Evolutionary conservation across 2,888 invertebrate genomes (phyloP).

Genomic region (Clunio marinus): DNA sequence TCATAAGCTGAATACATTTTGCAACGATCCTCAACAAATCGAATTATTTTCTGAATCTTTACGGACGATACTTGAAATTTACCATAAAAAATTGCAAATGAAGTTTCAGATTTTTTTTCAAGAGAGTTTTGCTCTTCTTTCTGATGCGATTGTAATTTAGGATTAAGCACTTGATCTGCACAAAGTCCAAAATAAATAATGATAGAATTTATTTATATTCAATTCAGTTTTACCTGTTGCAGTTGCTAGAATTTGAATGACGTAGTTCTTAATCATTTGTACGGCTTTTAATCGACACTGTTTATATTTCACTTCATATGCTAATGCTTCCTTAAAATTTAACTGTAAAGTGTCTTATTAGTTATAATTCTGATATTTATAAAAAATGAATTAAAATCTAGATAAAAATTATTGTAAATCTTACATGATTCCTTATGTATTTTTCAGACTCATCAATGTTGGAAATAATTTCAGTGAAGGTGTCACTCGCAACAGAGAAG

Average conservation of each 20-base stretch:
- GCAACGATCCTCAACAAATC: constrained; percentile 74
- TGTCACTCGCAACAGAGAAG: constrained; percentile 75
- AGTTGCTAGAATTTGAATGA: constrained; percentile 69
- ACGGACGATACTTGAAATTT: constrained; percentile 91
- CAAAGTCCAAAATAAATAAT: constrained; percentile 42
- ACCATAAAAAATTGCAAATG: constrained; percentile 85
- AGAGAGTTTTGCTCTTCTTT: constrained; percentile 33
- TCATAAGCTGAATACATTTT: constrained; percentile 69
- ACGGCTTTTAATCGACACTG: constrained; percentile 79
- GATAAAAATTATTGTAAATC: too few relatives aligned
- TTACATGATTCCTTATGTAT: constrained; percentile 77
- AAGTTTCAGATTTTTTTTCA: constrained; percentile 57
- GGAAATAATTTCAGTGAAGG: constrained; percentile 74
- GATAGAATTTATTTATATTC: constrained; percentile 65
- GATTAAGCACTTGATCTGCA: constrained; percentile 46
- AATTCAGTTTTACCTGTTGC: too few relatives aligned
- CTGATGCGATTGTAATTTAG: constrained; percentile 47
- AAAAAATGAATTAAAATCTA: constrained; percentile 16
- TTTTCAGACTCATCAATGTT: constrained; percentile 82
- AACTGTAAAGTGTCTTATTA: constrained; percentile 53
- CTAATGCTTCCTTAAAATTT: constrained; percentile 78
- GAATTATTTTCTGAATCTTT: constrained; percentile 74
- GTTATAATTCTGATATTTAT: constrained; percentile 9
- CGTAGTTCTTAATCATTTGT: constrained; percentile 72
- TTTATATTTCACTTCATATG: constrained; percentile 77